These are phyloP conservation scores for Lampris megalopsis DNA, from an alignment of 2,113 vertebrate genomes.

Conservation along the genomic window DNA sequence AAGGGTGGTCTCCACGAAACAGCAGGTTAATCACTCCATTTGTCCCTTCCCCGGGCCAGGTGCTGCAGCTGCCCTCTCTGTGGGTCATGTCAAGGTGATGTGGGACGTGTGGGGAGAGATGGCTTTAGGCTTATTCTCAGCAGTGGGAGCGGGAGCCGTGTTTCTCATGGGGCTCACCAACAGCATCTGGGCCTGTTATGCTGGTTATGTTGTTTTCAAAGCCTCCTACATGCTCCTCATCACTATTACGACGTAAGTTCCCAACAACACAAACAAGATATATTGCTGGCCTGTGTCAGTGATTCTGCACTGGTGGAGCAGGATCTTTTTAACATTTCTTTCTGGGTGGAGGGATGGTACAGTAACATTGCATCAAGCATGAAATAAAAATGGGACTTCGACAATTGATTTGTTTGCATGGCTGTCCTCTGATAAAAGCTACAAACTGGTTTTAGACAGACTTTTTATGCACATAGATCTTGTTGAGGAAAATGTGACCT, in stretches of 20 bases:
- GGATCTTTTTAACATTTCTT: too few relatives aligned
- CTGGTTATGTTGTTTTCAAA: slow-evolving; percentile 77
- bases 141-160: slow-evolving; percentile 66
- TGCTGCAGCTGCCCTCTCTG: slow-evolving; percentile 68
- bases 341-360: too few relatives aligned
- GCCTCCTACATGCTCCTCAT: slow-evolving; percentile 82
- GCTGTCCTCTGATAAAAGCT: too few relatives aligned
- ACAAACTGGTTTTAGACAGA: too few relatives aligned
- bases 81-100: slow-evolving; percentile 68
- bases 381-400: too few relatives aligned
- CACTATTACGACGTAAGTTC: slow-evolving; percentile 76
- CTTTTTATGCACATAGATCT: too few relatives aligned
- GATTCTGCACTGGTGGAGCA: not conserved
- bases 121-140: slow-evolving; percentile 78
- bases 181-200: slow-evolving; percentile 78
- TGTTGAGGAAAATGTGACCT: too few relatives aligned
- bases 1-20: not conserved
- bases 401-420: too few relatives aligned
- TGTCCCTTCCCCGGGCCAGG: slow-evolving; percentile 52
- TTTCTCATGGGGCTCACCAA: slow-evolving; percentile 73
- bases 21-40: slow-evolving; percentile 16
- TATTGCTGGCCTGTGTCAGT: not conserved
- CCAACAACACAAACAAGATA: not conserved
- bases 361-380: too few relatives aligned
- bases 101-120: slow-evolving; percentile 82